These are phyloP conservation scores for Gobio gobio DNA, from an alignment of 2,113 vertebrate species.

Conservation along the genomic window DNA sequence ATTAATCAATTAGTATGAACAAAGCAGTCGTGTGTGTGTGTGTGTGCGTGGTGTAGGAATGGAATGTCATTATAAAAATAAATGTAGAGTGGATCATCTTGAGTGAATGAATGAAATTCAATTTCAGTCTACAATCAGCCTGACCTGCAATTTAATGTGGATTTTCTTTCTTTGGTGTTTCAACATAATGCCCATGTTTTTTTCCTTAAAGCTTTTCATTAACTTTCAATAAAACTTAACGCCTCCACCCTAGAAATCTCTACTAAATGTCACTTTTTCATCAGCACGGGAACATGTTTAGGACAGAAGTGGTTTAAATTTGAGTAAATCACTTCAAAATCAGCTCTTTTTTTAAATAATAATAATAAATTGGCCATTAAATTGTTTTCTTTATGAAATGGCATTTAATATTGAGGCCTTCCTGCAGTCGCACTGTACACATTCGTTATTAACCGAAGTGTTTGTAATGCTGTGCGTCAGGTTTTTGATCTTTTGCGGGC, in stretches of 20 bases:
- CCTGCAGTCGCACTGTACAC: neutral
- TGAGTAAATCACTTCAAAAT: neutral
- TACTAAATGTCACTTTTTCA: neutral
- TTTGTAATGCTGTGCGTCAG: neutral
- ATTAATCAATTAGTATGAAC: neutral
- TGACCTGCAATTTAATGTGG: neutral
- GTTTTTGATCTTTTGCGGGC: conserved; percentile 29
- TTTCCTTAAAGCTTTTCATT: neutral
- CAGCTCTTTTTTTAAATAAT: too few relatives aligned
- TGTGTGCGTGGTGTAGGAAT: neutral
- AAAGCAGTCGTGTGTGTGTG: neutral
- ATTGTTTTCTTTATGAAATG: neutral
- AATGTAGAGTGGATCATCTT: neutral
- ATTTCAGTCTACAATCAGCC: neutral
- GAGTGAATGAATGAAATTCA: neutral
- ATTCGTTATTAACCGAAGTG: conserved; percentile 4
- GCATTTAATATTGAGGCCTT: neutral
- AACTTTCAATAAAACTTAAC: neutral
- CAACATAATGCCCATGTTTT: neutral
- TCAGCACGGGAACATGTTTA: neutral
- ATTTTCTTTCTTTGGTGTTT: neutral
- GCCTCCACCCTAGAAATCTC: neutral
- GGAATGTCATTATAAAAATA: neutral
- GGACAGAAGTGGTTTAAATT: neutral
- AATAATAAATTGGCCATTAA: neutral